These are phyloP conservation scores for Scaptodrosophila latifasciaeformis DNA, from an alignment of 2,888 invertebrate species.

Conservation along the genomic window DNA sequence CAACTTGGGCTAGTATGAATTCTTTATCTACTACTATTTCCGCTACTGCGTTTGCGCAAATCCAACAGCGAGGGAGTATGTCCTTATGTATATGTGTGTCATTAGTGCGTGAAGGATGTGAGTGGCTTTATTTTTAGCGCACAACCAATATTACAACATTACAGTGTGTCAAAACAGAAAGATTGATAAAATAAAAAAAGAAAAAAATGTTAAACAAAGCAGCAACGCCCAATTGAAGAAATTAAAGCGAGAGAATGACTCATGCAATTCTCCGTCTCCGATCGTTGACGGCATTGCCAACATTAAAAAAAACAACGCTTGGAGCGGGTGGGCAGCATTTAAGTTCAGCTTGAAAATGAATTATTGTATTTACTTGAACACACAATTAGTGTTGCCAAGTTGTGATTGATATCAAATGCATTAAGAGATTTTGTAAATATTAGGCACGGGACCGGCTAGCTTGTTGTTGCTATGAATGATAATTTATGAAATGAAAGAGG, in stretches of 20 bases:
- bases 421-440: not conserved
- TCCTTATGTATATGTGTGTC: constrained; percentile 6
- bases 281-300: constrained; percentile 28
- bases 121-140: not conserved
- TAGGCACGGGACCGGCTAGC: too few species aligned
- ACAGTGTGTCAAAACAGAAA: not conserved
- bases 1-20: constrained; percentile 29
- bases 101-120: constrained; percentile 4
- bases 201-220: too few species aligned
- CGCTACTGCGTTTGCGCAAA: constrained; percentile 50
- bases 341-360: constrained; percentile 20
- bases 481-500: not conserved
- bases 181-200: constrained; percentile 2
- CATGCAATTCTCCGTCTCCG: constrained; percentile 1
- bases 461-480: too few species aligned
- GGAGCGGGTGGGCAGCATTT: constrained; percentile 5
- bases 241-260: not conserved
- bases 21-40: not conserved
- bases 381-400: not conserved
- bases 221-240: constrained; percentile 43
- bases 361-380: constrained; percentile 29
- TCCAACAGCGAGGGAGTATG: constrained; percentile 13
- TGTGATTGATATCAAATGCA: too few species aligned
- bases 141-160: not conserved
- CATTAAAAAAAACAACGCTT: not conserved